Evolutionary conservation across 2,113 vertebrate genomes (phyloP).

Genomic region (Herpetotheres cachinnans): DNA sequence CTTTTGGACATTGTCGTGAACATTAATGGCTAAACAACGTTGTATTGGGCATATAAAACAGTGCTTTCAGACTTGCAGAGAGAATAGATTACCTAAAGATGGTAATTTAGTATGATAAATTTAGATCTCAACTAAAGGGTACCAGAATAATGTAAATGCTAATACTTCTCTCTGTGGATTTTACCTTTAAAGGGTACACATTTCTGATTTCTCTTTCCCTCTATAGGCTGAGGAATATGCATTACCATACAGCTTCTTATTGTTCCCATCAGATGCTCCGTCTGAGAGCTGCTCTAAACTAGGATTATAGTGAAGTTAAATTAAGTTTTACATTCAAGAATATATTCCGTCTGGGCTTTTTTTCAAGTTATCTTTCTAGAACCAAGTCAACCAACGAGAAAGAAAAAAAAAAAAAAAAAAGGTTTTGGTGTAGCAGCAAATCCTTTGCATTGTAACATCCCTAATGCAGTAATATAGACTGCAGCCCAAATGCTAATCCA

Average conservation of each 20-base stretch:
- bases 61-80: background rate
- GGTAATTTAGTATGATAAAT: background rate
- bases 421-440: background rate
- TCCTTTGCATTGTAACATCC: background rate
- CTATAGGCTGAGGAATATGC: background rate
- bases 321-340: background rate
- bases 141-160: background rate
- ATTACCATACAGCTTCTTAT: background rate
- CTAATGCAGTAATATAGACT: background rate
- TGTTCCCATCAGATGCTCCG: background rate
- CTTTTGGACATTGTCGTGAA: background rate
- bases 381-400: background rate
- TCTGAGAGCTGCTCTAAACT: background rate
- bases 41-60: background rate
- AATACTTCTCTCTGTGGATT: background rate
- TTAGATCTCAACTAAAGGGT: slow-evolving; percentile 12
- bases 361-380: background rate
- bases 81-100: background rate
- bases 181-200: slow-evolving; percentile 25
- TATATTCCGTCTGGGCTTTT: background rate
- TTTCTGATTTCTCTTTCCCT: background rate
- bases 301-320: background rate
- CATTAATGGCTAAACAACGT: background rate
- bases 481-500: background rate
- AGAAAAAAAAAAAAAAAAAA: background rate